A percentile compares a stretch with the other conserved stretches of the same genome.
Conservation (phyloP, 2,113 vertebrate genomes). For the Muntiacus reevesi region DNA sequence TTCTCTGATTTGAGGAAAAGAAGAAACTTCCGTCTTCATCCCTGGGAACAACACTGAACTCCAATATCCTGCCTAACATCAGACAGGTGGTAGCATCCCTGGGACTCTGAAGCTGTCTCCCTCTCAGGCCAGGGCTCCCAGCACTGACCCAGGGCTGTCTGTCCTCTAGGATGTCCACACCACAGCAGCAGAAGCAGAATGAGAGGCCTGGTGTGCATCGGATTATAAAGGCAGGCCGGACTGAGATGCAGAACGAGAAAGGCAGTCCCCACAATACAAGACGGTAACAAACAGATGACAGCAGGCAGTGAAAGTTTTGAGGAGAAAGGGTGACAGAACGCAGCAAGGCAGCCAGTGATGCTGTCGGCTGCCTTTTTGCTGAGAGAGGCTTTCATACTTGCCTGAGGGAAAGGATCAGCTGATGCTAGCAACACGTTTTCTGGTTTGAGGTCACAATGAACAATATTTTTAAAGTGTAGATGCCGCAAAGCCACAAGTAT, state of each 20-base stretch:
- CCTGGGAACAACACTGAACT: background rate
- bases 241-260: background rate
- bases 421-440: conserved; percentile 97
- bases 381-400: conserved; percentile 69
- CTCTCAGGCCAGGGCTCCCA: background rate
- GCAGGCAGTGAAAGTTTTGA: background rate
- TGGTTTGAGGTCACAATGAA: conserved; percentile 98
- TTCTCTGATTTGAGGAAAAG: background rate
- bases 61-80: background rate
- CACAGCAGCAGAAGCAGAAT: background rate
- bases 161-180: background rate
- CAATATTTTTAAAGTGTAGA: conserved; percentile 99
- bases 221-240: background rate
- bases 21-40: background rate
- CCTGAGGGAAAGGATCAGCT: conserved; percentile 96
- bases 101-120: background rate
- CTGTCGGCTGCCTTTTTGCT: background rate
- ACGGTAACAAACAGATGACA: background rate
- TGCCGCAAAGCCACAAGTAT: conserved; percentile 96
- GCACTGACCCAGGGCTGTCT: too few species aligned
- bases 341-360: background rate
- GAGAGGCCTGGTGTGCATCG: too few species aligned
- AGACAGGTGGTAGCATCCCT: background rate
- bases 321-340: background rate
- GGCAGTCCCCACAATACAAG: too few species aligned